These are phyloP conservation scores for Onychomys leucogaster DNA, from an alignment of 2,797 vertebrate genomes.

Conservation along the genomic window DNA sequence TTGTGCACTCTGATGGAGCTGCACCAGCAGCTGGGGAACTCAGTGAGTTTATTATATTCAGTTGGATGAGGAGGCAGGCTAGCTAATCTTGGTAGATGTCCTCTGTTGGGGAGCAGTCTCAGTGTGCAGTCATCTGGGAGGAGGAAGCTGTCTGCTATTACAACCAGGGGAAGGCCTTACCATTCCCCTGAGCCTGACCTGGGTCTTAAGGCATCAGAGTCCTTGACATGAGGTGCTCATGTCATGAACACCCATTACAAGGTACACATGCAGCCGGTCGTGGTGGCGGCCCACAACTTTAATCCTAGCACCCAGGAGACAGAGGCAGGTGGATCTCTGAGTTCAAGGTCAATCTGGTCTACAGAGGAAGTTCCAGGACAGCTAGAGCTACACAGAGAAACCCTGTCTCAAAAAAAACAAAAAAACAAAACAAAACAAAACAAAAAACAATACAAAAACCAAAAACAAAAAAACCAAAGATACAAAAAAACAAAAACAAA, in stretches of 20 bases:
- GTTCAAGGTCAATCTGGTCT: not conserved
- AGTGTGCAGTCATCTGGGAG: not conserved
- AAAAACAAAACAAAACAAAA: not conserved
- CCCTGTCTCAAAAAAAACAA: not conserved
- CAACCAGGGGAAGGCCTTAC: not conserved
- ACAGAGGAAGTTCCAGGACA: not conserved
- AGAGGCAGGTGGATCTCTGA: not conserved
- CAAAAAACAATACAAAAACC: not conserved
- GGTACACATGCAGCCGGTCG: not conserved
- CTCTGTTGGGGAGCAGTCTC: not conserved
- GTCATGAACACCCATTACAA: not conserved
- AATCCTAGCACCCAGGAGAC: not conserved
- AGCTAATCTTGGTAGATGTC: not conserved
- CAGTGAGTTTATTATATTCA: not conserved
- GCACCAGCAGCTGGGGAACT: not conserved
- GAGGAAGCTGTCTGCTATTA: not conserved
- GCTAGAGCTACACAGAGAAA: not conserved
- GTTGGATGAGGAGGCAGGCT: not conserved
- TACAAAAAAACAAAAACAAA: not conserved
- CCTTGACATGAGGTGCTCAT: not conserved
- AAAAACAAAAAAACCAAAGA: not conserved
- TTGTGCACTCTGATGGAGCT: not conserved
- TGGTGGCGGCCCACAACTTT: not conserved
- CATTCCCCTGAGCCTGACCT: not conserved
- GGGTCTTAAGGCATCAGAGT: not conserved